These are phyloP conservation scores for Brachionus rotundiformis DNA, from an alignment of 1,140 invertebrate species.

Conservation along the genomic window DNA sequence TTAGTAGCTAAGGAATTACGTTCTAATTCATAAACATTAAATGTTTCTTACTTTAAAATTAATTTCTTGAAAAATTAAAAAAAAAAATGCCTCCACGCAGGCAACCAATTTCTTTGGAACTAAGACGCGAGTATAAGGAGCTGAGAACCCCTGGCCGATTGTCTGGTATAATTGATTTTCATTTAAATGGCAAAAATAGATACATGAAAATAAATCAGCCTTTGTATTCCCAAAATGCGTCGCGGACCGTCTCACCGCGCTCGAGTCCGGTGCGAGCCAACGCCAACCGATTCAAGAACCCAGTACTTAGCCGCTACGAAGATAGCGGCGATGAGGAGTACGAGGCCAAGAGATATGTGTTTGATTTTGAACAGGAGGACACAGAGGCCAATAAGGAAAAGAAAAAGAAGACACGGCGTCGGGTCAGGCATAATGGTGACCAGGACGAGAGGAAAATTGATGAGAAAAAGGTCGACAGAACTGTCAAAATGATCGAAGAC, in stretches of 20 bases:
- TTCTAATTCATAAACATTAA: not conserved
- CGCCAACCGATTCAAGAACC: conserved; percentile 19
- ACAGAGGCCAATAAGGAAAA: not conserved
- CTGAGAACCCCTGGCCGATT: not conserved
- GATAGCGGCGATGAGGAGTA: conserved; percentile 43
- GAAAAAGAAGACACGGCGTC: not conserved
- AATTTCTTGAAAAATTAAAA: not conserved
- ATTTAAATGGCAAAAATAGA: conserved; percentile 50
- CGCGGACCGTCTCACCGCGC: not conserved
- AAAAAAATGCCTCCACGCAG: conserved; percentile 44
- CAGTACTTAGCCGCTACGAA: not conserved
- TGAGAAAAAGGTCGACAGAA: conserved; percentile 33
- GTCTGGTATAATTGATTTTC: conserved; percentile 30
- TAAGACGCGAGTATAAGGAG: conserved; percentile 43
- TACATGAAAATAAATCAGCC: conserved; percentile 52
- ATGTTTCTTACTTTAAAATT: conserved; percentile 7
- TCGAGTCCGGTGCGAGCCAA: not conserved
- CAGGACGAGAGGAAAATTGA: conserved; percentile 25
- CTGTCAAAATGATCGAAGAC: conserved; percentile 49
- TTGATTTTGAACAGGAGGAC: conserved; percentile 25
- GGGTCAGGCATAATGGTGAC: not conserved
- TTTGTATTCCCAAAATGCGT: not conserved
- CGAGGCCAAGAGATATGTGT: conserved; percentile 42
- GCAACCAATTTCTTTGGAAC: conserved; percentile 46
- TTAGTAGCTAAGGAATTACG: conserved; percentile 12